phyloP scores from a whole-genome alignment of 2,113 vertebrate species.

The Apteryx owenii region DNA sequence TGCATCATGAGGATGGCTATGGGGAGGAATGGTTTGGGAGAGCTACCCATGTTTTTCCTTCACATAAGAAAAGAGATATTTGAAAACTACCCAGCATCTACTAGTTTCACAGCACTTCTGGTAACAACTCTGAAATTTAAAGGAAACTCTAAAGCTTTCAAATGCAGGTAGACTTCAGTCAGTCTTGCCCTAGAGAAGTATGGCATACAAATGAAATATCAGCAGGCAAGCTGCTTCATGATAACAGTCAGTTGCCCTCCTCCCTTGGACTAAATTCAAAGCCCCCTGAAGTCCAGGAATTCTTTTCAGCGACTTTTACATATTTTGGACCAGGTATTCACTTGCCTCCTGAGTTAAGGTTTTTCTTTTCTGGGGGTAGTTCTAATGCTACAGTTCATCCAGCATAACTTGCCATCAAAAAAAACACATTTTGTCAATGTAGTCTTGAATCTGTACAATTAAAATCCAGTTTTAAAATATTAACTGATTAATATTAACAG shows the following conservation, averaged over 20 bases:
- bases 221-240: background rate
- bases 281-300: background rate
- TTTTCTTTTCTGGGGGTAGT: background rate
- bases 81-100: background rate
- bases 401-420: background rate
- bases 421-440: background rate
- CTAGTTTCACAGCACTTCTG: background rate
- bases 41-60: background rate
- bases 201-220: background rate
- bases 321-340: background rate
- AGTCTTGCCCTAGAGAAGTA: background rate
- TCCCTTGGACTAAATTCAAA: background rate
- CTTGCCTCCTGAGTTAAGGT: background rate
- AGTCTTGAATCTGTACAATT: background rate
- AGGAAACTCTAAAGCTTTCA: constrained; percentile 3
- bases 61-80: background rate
- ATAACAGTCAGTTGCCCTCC: no score
- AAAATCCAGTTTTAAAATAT: background rate
- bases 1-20: background rate
- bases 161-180: background rate
- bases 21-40: background rate
- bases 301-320: background rate
- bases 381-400: background rate
- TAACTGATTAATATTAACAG: background rate
- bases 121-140: background rate